Evolutionary conservation across 2,113 vertebrate species (phyloP).

Genomic region (Steatornis caripensis): DNA sequence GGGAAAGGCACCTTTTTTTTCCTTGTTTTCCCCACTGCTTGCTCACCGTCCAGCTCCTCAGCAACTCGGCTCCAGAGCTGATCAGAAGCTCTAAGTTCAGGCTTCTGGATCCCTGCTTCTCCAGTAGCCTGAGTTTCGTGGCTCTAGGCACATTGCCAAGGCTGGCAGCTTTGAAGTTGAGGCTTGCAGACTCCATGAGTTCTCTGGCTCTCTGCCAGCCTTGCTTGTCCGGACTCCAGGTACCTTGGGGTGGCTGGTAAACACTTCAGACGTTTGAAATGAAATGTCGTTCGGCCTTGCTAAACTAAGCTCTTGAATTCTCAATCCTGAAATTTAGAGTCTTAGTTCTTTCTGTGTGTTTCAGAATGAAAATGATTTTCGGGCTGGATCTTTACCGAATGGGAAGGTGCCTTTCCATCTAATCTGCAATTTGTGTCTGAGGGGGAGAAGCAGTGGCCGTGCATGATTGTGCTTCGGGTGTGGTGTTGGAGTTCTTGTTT

Average conservation of each 20-base stretch:
- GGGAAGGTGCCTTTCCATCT: neutral
- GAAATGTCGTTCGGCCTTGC: fast-evolving
- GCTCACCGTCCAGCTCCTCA: neutral
- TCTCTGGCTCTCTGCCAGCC: neutral
- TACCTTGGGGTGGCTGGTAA: neutral
- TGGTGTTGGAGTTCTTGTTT: neutral
- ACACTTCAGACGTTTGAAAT: neutral
- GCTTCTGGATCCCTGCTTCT: neutral
- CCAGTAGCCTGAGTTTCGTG: neutral
- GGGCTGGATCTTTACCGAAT: neutral
- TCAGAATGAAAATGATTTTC: neutral
- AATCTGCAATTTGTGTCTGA: neutral
- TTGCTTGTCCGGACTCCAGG: neutral
- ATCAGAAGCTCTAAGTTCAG: neutral
- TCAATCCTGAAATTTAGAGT: neutral
- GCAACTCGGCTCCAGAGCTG: neutral
- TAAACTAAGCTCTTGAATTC: neutral
- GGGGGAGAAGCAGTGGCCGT: neutral
- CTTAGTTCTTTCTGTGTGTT: neutral
- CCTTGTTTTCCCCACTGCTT: neutral
- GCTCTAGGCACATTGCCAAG: neutral
- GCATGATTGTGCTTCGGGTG: neutral
- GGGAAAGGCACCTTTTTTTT: neutral
- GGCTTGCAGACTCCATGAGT: neutral
- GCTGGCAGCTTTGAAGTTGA: constrained; percentile 2